Conservation (phyloP, 2,113 vertebrate species). For the Gnathonemus longibarbis region DNA sequence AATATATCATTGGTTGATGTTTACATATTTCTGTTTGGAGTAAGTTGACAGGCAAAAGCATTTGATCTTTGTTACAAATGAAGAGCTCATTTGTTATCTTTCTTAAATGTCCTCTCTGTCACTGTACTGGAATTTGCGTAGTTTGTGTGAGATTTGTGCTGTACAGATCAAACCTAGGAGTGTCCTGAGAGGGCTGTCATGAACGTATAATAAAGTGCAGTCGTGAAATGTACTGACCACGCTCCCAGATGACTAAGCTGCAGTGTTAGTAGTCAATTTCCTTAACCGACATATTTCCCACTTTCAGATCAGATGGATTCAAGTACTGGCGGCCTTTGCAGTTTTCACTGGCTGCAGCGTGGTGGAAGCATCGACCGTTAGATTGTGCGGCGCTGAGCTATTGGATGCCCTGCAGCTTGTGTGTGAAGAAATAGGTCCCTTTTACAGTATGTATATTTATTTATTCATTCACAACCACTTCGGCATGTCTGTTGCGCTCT, state of each 20-base stretch:
- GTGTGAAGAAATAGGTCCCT: too few relatives aligned
- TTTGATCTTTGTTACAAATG: background rate
- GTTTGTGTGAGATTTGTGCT: background rate
- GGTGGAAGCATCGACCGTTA: constrained; percentile 79
- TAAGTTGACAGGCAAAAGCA: background rate
- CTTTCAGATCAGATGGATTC: constrained; percentile 64
- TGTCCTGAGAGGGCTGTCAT: background rate
- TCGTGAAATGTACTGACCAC: background rate
- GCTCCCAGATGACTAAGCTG: too few relatives aligned
- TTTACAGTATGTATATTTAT: constrained; percentile 74
- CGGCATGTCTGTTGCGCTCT: background rate
- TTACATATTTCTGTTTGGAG: background rate
- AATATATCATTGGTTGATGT: background rate
- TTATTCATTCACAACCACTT: background rate
- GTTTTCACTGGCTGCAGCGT: constrained; percentile 50
- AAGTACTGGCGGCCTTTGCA: constrained; percentile 71
- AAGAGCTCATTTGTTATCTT: background rate
- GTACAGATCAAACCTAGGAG: background rate
- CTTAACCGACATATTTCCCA: constrained; percentile 24
- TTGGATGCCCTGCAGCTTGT: constrained; percentile 97
- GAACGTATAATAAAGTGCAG: background rate
- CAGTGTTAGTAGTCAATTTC: background rate
- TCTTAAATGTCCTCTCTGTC: background rate
- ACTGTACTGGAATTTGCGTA: background rate
- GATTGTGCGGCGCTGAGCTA: constrained; percentile 90